phyloP scores from a whole-genome alignment of 2,888 invertebrate species.

The Meganola albula region DNA sequence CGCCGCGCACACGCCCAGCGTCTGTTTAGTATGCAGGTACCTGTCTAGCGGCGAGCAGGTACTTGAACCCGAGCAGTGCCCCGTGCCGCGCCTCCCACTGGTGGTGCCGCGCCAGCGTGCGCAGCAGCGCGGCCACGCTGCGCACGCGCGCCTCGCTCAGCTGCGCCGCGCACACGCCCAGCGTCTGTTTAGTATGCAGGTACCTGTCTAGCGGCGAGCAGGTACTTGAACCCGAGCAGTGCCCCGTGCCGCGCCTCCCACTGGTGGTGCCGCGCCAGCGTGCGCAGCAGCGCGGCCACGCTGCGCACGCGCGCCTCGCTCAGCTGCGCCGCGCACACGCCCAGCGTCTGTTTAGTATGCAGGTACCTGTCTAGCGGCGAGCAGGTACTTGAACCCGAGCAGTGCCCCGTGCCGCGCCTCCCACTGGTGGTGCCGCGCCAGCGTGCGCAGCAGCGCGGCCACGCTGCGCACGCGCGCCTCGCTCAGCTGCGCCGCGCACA shows the following conservation, averaged over 20 bases:
- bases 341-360: conserved; percentile 2
- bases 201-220: background rate
- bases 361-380: conserved; percentile 81
- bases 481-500: conserved; percentile 84
- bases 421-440: conserved; percentile 91
- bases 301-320: no score
- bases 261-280: background rate
- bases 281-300: background rate
- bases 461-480: conserved; percentile 81
- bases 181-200: no score
- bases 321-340: no score
- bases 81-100: conserved; percentile 99
- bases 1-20: conserved; percentile 88
- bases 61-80: conserved; percentile 92
- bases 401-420: conserved; percentile 97
- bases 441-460: conserved; percentile 82
- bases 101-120: conserved; percentile 84
- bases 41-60: conserved; percentile 85
- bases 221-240: background rate
- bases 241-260: background rate
- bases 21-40: conserved; percentile 77
- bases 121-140: conserved; percentile 82
- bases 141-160: conserved; percentile 81
- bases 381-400: conserved; percentile 90
- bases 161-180: conserved; percentile 88